phyloP scores from a whole-genome alignment of 2,113 vertebrate species.

The Macquaria ambigua region DNA sequence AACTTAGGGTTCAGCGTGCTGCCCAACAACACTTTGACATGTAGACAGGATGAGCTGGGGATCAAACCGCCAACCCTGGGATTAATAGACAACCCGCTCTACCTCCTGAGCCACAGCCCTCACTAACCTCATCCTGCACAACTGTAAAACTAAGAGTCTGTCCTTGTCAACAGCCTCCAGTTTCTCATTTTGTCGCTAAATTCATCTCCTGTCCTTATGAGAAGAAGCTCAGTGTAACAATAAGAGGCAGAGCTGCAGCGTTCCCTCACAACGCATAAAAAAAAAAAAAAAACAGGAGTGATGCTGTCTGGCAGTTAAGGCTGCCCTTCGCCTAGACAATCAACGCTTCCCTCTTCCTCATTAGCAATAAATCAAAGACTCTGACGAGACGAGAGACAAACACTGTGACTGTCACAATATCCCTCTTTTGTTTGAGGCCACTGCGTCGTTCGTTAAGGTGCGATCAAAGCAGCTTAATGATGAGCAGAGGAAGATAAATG shows the following conservation, averaged over 20 bases:
- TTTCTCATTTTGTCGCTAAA: background rate
- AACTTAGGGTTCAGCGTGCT: no score
- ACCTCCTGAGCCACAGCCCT: background rate
- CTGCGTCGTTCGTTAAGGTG: slow-evolving; percentile 53
- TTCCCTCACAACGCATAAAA: background rate
- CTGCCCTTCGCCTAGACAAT: slow-evolving; percentile 38
- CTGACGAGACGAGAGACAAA: slow-evolving; percentile 49
- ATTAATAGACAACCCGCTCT: no score
- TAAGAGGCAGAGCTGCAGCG: background rate
- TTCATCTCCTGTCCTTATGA: slow-evolving; percentile 2
- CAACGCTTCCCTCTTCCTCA: slow-evolving; percentile 44
- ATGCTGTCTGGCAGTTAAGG: slow-evolving; percentile 30
- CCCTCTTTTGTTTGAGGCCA: slow-evolving; percentile 58
- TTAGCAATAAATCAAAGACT: slow-evolving; percentile 63
- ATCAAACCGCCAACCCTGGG: no score
- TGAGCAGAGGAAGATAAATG: slow-evolving; percentile 62
- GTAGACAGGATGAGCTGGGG: no score
- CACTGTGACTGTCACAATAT: slow-evolving; percentile 53
- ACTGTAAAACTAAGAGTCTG: background rate
- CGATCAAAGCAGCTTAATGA: slow-evolving; percentile 77
- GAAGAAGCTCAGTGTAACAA: slow-evolving; percentile 1
- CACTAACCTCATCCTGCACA: no score
- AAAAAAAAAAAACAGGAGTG: background rate
- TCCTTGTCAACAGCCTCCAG: background rate
- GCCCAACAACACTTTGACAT: no score